phyloP scores from a whole-genome alignment of 2,113 vertebrate species.

The Periophthalmus modestus region DNA sequence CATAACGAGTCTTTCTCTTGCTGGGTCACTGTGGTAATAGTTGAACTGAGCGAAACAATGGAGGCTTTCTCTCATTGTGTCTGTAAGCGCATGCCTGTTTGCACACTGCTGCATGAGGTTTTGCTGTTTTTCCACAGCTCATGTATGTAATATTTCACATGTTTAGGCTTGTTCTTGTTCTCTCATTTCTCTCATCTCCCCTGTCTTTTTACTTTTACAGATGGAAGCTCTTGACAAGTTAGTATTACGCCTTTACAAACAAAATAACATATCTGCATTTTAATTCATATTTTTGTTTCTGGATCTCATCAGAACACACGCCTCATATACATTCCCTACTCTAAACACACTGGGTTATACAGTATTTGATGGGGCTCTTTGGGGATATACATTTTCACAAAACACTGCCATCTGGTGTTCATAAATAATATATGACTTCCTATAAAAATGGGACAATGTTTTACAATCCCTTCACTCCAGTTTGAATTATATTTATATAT shows the following conservation, averaged over 20 bases:
- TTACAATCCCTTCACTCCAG: not conserved
- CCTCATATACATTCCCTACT: not conserved
- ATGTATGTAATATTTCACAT: constrained; percentile 23
- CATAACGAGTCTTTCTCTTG: constrained; percentile 43
- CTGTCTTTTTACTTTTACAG: constrained; percentile 76
- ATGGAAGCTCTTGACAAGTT: constrained; percentile 93
- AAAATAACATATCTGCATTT: not conserved
- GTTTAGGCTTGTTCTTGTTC: constrained; percentile 25
- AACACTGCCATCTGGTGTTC: constrained; percentile 10
- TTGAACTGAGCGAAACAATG: constrained; percentile 53
- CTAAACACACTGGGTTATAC: not conserved
- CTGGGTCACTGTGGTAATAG: constrained; percentile 53
- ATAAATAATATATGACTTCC: constrained; percentile 4
- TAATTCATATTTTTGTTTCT: not conserved
- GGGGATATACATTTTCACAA: constrained; percentile 8
- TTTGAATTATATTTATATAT: not conserved
- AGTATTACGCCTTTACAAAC: constrained; percentile 79
- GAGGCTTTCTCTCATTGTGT: constrained; percentile 42
- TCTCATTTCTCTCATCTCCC: constrained; percentile 46
- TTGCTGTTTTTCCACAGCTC: constrained; percentile 37
- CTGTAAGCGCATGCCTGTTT: constrained; percentile 52
- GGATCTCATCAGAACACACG: not conserved
- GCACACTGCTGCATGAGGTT: constrained; percentile 32
- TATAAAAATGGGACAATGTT: not conserved
- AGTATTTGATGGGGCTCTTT: not conserved